These are phyloP conservation scores for Ceratosolen fusciceps DNA, from an alignment of 1,140 invertebrate species.

Conservation along the genomic window DNA sequence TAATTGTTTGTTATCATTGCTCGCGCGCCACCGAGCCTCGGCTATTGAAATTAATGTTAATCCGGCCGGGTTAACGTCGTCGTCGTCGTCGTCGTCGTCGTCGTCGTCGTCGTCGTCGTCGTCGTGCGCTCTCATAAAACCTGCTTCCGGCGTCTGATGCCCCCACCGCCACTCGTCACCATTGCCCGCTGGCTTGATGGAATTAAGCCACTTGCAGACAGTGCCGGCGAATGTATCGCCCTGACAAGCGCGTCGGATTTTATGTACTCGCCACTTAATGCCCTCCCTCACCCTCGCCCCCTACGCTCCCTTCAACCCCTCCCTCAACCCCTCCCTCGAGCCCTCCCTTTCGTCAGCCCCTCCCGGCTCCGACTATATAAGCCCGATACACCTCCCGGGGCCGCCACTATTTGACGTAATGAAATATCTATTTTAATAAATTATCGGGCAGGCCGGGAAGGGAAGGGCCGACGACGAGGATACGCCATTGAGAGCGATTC, in stretches of 20 bases:
- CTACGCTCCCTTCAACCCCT: neutral
- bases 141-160: conserved; percentile 68
- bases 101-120: no score
- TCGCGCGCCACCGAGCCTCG: conserved; percentile 60
- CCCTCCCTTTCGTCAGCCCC: no score
- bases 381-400: neutral
- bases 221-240: conserved; percentile 36
- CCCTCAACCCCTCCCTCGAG: no score
- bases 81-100: no score
- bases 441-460: neutral
- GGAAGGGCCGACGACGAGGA: neutral
- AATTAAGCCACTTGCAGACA: conserved; percentile 67
- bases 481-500: conserved; percentile 1
- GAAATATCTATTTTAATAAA: conserved; percentile 20
- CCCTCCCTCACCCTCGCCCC: neutral
- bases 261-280: conserved; percentile 34
- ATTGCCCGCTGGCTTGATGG: conserved; percentile 60
- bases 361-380: no score
- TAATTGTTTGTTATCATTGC: conserved; percentile 72
- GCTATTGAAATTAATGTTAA: conserved; percentile 73
- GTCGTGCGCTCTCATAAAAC: conserved; percentile 68
- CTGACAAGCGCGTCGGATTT: conserved; percentile 31
- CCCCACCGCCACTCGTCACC: no score
- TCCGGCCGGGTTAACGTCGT: conserved; percentile 66
- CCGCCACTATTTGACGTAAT: neutral